Conservation (phyloP, 2,113 vertebrate species). For the Panurus biarmicus region DNA sequence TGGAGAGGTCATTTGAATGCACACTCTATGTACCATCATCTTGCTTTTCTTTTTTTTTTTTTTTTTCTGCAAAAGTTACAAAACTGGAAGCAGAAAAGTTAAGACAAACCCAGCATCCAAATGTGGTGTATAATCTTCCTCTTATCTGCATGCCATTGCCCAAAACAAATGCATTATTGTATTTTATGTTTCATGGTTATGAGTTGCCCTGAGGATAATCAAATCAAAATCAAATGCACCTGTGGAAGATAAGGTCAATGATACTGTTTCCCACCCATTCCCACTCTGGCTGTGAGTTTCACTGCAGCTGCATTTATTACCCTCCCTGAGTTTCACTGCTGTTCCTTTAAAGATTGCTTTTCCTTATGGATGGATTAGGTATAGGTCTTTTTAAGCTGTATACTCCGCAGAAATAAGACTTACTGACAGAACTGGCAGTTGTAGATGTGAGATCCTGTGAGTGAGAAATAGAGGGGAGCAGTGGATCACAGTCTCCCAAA, state of each 20-base stretch:
- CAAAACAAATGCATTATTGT: constrained; percentile 8
- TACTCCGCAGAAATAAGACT: not conserved
- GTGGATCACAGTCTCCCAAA: not conserved
- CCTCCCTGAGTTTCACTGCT: not conserved
- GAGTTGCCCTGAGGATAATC: constrained; percentile 25
- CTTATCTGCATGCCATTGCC: constrained; percentile 1
- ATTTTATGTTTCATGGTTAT: constrained; percentile 12
- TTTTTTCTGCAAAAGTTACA: not conserved
- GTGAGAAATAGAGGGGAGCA: not conserved
- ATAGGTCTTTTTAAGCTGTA: not conserved
- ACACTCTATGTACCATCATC: not conserved
- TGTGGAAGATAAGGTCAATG: constrained; percentile 6
- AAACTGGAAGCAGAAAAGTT: not conserved
- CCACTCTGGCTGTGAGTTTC: not conserved
- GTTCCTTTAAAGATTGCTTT: not conserved
- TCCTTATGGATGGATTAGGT: not conserved
- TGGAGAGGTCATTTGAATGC: not conserved
- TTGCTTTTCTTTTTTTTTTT: not conserved
- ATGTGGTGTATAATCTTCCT: not conserved
- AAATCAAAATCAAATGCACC: constrained; percentile 37
- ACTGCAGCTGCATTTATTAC: not conserved
- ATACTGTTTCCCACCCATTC: not conserved
- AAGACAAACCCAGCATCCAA: not conserved
- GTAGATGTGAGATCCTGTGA: not conserved
- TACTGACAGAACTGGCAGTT: not conserved